A percentile compares a stretch with the other conserved stretches of the same genome.
Evolutionary conservation across 2,888 invertebrate genomes (phyloP).

Genomic region (Alloplasta piceator): DNA sequence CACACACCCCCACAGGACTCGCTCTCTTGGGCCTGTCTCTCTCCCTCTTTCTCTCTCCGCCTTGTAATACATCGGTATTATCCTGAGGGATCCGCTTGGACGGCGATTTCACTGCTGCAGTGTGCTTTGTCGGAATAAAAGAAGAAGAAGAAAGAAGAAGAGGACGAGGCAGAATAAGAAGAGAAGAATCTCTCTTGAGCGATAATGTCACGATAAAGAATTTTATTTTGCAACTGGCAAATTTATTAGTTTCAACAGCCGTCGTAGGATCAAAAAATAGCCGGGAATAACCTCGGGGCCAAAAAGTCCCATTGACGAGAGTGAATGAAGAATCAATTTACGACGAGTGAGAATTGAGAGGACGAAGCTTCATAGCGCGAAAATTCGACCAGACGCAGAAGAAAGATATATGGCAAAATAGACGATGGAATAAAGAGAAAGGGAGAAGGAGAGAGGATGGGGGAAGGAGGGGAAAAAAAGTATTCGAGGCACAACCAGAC

Average conservation of each 20-base stretch:
- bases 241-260: conserved; percentile 3
- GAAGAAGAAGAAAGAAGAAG: too few relatives aligned
- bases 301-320: neutral
- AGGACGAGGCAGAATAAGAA: too few relatives aligned
- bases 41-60: conserved; percentile 1
- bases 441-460: conserved; percentile 6
- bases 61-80: conserved; percentile 21
- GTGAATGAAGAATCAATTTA: too few relatives aligned
- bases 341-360: too few relatives aligned
- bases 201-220: conserved; percentile 37
- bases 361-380: too few relatives aligned
- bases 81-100: conserved; percentile 7
- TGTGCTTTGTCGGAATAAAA: neutral
- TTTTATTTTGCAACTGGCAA: conserved; percentile 1
- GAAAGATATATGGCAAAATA: neutral
- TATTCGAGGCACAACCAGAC: conserved; percentile 49
- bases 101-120: neutral
- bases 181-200: too few relatives aligned
- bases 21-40: conserved; percentile 7
- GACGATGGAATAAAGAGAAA: conserved; percentile 13
- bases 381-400: too few relatives aligned
- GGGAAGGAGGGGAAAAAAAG: conserved; percentile 10
- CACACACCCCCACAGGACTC: conserved; percentile 24
- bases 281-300: neutral
- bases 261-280: too few relatives aligned